Evolutionary conservation across 2,797 vertebrate species (phyloP).

Genomic region (Periophthalmus magnuspinnatus): DNA sequence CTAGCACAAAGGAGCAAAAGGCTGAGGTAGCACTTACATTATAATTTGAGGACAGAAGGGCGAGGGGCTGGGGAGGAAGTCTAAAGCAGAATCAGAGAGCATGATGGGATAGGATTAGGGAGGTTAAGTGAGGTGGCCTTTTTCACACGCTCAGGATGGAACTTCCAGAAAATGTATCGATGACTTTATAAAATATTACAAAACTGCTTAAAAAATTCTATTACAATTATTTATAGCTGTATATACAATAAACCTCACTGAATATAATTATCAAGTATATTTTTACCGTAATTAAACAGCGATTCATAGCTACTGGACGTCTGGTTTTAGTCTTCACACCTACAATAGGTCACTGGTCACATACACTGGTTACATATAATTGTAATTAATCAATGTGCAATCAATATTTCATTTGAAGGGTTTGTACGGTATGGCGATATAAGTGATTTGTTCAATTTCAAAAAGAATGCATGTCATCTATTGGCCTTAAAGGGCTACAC

Average conservation of each 20-base stretch:
- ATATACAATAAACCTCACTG: neutral
- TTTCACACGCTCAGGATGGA: constrained; percentile 17
- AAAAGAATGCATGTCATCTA: no score
- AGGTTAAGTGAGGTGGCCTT: constrained; percentile 34
- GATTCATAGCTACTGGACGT: neutral
- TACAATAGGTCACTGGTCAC: no score
- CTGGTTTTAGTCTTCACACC: neutral
- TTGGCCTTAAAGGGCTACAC: no score
- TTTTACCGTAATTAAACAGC: neutral
- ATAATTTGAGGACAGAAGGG: constrained; percentile 63
- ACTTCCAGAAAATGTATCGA: neutral
- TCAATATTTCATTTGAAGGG: no score
- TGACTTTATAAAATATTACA: neutral
- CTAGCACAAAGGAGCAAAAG: constrained; percentile 76
- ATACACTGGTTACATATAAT: no score
- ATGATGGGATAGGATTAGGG: constrained; percentile 58
- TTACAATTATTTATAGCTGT: neutral
- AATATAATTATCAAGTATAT: neutral
- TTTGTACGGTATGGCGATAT: no score
- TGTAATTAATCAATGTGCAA: no score
- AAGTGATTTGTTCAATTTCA: no score
- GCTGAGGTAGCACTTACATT: constrained; percentile 67
- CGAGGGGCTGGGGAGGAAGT: constrained; percentile 51
- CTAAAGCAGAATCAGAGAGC: constrained; percentile 46
- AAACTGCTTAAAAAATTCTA: neutral